Conservation (phyloP, 2,888 invertebrate species). For the Cyaniris semiargus region DNA sequence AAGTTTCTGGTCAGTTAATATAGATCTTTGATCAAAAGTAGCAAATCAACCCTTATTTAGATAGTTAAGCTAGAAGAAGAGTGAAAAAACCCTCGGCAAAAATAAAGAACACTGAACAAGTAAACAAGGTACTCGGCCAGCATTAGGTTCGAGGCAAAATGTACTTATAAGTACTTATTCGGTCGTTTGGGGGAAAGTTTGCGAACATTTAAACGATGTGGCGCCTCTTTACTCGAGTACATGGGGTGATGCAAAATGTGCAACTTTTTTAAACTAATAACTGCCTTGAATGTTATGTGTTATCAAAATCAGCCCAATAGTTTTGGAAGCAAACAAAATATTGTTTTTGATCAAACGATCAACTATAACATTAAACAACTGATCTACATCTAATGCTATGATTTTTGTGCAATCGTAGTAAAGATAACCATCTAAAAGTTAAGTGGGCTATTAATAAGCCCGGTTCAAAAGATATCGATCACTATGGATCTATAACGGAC, state of each 20-base stretch:
- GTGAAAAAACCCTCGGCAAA: neutral
- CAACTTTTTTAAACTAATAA: neutral
- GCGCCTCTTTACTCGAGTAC: slow-evolving; percentile 20
- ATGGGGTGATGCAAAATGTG: neutral
- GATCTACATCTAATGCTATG: neutral
- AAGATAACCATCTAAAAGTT: slow-evolving; percentile 1
- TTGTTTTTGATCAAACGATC: neutral
- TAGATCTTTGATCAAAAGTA: too few species aligned
- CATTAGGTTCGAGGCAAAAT: slow-evolving; percentile 6
- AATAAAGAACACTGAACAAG: neutral
- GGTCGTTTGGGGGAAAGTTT: slow-evolving; percentile 17
- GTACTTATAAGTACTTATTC: slow-evolving; percentile 9
- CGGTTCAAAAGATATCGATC: slow-evolving; percentile 18
- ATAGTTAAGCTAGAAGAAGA: neutral
- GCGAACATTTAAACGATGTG: slow-evolving; percentile 20
- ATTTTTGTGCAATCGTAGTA: slow-evolving; percentile 1
- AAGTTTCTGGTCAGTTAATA: too few species aligned
- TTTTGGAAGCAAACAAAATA: too few species aligned
- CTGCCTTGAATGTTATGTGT: too few species aligned
- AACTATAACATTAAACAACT: neutral
- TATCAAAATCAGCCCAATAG: too few species aligned
- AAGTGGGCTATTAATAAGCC: slow-evolving; percentile 11
- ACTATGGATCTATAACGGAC: slow-evolving; percentile 9
- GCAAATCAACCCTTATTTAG: too few species aligned
- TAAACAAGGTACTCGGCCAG: slow-evolving; percentile 3